phyloP scores from a whole-genome alignment of 2,797 vertebrate genomes.

The Sebastes hubbsi region DNA sequence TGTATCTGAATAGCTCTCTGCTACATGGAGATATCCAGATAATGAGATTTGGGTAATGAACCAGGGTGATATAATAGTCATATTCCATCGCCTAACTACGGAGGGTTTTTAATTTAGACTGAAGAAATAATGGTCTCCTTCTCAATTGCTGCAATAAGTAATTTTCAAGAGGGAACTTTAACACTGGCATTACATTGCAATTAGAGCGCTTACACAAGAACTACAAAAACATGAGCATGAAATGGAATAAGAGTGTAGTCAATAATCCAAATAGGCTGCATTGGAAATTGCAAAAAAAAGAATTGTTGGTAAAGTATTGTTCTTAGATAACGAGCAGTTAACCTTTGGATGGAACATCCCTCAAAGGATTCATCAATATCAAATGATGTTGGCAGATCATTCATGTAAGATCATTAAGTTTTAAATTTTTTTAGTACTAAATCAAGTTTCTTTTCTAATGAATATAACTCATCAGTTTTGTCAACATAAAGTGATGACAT shows the following conservation, averaged over 20 bases:
- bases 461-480: no score
- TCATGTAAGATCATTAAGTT: background rate
- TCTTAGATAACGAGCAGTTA: background rate
- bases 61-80: constrained; percentile 58
- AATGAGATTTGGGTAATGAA: constrained; percentile 73
- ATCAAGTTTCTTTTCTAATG: no score
- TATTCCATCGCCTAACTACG: constrained; percentile 55
- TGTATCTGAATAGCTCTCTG: constrained; percentile 49
- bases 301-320: background rate
- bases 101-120: constrained; percentile 66
- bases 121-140: constrained; percentile 56
- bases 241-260: constrained; percentile 1
- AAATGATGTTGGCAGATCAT: background rate
- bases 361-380: background rate
- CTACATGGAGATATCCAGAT: constrained; percentile 57
- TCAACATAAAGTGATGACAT: no score
- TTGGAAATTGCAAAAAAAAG: background rate
- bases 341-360: background rate
- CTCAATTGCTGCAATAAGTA: constrained; percentile 43
- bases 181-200: constrained; percentile 28
- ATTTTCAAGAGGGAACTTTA: constrained; percentile 49
- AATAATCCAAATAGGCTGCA: background rate
- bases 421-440: no score
- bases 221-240: background rate
- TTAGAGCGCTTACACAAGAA: constrained; percentile 30